Conservation (phyloP, 2,113 vertebrate genomes). For the Parotia lawesii region DNA sequence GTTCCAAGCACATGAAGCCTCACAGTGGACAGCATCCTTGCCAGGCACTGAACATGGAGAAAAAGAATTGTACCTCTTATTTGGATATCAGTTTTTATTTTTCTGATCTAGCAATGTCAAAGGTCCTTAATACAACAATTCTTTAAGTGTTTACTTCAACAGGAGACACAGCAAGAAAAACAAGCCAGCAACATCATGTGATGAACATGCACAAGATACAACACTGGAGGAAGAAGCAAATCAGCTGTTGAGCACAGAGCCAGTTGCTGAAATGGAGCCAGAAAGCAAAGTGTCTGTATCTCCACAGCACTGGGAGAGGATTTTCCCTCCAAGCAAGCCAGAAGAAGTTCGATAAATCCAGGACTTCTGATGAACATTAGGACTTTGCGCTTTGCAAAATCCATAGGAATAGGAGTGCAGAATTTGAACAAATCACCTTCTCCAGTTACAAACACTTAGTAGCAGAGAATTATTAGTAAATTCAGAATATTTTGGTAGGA, state of each 20-base stretch:
- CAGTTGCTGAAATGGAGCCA: neutral
- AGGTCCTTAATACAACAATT: neutral
- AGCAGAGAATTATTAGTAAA: neutral
- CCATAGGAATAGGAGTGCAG: neutral
- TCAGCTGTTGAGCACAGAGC: neutral
- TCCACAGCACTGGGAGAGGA: neutral
- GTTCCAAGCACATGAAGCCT: neutral
- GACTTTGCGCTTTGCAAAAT: neutral
- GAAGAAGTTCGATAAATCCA: neutral
- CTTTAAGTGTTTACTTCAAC: neutral
- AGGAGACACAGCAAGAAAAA: neutral
- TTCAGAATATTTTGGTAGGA: neutral
- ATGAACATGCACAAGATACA: neutral
- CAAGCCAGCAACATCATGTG: neutral
- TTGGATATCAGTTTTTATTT: neutral
- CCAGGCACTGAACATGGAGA: rapidly evolving
- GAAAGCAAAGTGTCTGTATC: neutral
- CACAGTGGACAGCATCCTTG: neutral
- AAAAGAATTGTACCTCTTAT: neutral
- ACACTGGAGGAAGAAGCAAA: neutral
- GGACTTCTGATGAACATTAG: neutral
- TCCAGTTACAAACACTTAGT: neutral
- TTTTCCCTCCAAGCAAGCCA: neutral
- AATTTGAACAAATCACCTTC: neutral
- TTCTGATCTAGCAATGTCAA: neutral